Evolutionary conservation across 2,113 vertebrate species (phyloP).

Genomic region (Macroglossus sobrinus): DNA sequence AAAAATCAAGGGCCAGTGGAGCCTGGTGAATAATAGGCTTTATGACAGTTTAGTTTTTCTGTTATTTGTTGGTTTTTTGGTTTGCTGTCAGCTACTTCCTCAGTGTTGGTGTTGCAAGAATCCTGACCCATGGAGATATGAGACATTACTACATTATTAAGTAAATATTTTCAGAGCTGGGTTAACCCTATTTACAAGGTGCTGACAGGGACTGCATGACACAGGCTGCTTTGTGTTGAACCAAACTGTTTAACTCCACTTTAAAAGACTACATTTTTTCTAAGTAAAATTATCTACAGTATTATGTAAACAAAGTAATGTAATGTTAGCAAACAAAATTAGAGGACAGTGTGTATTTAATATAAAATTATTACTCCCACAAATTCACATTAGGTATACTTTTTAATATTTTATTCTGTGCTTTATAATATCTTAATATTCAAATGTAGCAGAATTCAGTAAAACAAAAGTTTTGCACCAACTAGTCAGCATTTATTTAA

Average conservation of each 20-base stretch:
- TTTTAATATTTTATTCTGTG: constrained; percentile 22
- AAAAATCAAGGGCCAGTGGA: neutral
- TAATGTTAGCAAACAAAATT: constrained; percentile 16
- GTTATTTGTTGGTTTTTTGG: neutral
- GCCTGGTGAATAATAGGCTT: neutral
- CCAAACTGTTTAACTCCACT: neutral
- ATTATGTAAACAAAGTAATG: neutral
- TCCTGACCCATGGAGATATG: neutral
- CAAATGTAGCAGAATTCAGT: neutral
- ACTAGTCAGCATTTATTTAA: neutral
- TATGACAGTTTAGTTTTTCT: neutral
- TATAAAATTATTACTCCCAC: neutral
- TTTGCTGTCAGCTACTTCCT: neutral
- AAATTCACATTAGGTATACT: constrained; percentile 6
- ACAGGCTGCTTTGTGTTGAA: constrained; percentile 4
- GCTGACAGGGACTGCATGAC: neutral
- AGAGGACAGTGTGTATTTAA: constrained; percentile 31
- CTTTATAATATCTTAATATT: constrained; percentile 11
- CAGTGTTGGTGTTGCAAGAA: neutral
- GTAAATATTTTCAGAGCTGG: constrained; percentile 48
- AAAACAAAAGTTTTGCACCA: neutral
- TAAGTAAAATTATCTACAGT: constrained; percentile 14
- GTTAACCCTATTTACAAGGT: neutral
- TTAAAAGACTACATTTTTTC: constrained; percentile 34
- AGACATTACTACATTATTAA: constrained; percentile 48